Evolutionary conservation across 30 jellyfish, hydroid and myxozoan genomes (phyloP).

Genomic region (Pseudorhiza aurosa): DNA sequence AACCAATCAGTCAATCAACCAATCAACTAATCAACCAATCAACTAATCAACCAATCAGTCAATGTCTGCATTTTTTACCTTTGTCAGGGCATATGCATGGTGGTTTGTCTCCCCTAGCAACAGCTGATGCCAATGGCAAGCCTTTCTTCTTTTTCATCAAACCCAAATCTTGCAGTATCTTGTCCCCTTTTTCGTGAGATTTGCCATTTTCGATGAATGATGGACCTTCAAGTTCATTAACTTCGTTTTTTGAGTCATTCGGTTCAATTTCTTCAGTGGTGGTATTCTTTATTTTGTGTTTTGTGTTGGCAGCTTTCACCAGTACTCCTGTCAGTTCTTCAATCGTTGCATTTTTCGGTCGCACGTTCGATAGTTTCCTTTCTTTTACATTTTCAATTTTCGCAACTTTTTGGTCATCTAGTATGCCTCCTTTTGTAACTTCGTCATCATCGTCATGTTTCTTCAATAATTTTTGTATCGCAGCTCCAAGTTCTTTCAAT

Average conservation of each 20-base stretch:
- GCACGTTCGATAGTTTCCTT: slow-evolving; percentile 13
- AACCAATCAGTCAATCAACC: background rate
- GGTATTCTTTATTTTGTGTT: slow-evolving; percentile 18
- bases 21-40: background rate
- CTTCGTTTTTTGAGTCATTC: slow-evolving; percentile 29
- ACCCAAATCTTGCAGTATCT: slow-evolving; percentile 13
- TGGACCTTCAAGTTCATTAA: background rate
- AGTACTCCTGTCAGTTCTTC: slow-evolving; percentile 26
- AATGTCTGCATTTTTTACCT: slow-evolving; percentile 66
- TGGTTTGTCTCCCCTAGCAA: slow-evolving; percentile 91
- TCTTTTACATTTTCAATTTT: slow-evolving; percentile 13
- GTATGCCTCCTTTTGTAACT: slow-evolving; percentile 12
- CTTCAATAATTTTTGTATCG: slow-evolving; percentile 39
- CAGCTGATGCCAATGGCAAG: slow-evolving; percentile 78
- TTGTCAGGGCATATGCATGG: slow-evolving; percentile 98
- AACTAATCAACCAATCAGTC: too few species aligned
- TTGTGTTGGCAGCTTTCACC: slow-evolving; percentile 35
- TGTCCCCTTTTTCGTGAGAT: slow-evolving; percentile 32
- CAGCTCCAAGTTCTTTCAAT: slow-evolving; percentile 73
- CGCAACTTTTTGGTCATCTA: slow-evolving; percentile 4
- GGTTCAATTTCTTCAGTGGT: background rate
- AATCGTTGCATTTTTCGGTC: slow-evolving; percentile 16
- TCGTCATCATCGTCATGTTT: slow-evolving; percentile 38
- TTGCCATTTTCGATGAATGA: slow-evolving; percentile 4
- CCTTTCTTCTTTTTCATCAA: slow-evolving; percentile 42